These are phyloP conservation scores for Axea sp. DNA, from an alignment of 2,888 invertebrate genomes.

Conservation along the genomic window DNA sequence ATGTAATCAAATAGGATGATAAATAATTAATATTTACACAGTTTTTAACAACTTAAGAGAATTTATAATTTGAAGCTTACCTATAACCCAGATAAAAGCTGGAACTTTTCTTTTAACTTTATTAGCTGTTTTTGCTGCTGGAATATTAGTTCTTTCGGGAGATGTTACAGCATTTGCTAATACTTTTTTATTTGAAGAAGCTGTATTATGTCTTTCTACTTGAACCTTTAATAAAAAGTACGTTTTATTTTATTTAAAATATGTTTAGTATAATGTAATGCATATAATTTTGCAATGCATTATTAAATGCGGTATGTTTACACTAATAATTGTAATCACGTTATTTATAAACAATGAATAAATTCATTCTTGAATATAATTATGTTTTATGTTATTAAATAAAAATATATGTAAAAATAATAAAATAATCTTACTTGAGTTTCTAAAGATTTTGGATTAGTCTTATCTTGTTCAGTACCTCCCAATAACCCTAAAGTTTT, in stretches of 20 bases:
- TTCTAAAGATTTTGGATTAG: constrained; percentile 67
- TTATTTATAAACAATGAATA: background rate
- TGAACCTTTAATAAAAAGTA: constrained; percentile 69
- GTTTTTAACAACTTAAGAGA: too few relatives aligned
- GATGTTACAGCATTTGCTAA: constrained; percentile 58
- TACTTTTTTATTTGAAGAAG: constrained; percentile 61
- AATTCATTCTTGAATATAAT: background rate
- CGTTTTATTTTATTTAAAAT: too few relatives aligned
- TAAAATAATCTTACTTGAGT: constrained; percentile 69
- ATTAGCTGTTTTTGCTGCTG: constrained; percentile 70
- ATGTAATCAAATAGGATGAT: too few relatives aligned
- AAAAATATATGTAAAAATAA: background rate
- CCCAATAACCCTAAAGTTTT: constrained; percentile 84
- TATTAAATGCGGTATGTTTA: too few relatives aligned
- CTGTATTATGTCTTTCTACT: constrained; percentile 69
- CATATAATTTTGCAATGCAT: too few relatives aligned
- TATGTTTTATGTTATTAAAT: too few relatives aligned
- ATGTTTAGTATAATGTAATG: too few relatives aligned
- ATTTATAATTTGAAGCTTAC: too few relatives aligned
- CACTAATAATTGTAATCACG: too few relatives aligned
- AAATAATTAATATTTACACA: too few relatives aligned
- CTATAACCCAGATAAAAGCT: constrained; percentile 80
- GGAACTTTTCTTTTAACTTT: constrained; percentile 76
- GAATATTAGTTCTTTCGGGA: constrained; percentile 64
- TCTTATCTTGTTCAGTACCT: constrained; percentile 45